Conservation (phyloP, 2,797 vertebrate genomes). For the Platalea minor region DNA sequence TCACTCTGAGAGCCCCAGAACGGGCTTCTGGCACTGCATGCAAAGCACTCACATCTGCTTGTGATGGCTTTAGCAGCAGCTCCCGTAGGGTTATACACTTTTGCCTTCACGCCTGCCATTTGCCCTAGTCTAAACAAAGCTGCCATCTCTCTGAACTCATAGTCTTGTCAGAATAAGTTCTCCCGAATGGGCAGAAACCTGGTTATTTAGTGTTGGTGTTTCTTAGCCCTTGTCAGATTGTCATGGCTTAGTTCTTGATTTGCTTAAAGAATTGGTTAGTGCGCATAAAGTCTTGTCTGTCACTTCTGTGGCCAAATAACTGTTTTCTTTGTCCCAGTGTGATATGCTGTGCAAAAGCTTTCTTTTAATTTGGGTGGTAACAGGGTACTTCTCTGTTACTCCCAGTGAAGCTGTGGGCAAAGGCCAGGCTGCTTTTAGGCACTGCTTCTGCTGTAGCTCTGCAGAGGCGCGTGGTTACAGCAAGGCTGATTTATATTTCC, state of each 20-base stretch:
- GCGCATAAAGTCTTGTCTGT: neutral
- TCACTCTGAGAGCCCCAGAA: neutral
- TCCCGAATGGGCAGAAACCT: neutral
- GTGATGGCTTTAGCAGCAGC: slow-evolving; percentile 6
- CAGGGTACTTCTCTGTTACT: neutral
- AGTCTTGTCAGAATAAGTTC: neutral
- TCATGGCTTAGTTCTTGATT: neutral
- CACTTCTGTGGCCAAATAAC: neutral
- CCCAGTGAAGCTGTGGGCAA: neutral
- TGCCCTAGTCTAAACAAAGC: slow-evolving; percentile 1
- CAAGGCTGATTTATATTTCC: neutral
- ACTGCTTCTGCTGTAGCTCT: neutral
- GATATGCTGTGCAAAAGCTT: neutral
- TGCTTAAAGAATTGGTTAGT: neutral
- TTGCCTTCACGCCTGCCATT: neutral
- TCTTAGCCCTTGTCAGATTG: neutral
- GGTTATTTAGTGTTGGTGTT: neutral
- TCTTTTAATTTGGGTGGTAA: neutral
- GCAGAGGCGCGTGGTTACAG: neutral
- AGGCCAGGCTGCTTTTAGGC: neutral
- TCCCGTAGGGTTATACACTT: neutral
- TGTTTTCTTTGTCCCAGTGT: neutral
- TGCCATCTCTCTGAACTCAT: neutral
- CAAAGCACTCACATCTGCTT: neutral
- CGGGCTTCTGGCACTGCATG: neutral